Percentiles rank a stretch among this genome's conserved stretches.
These are phyloP conservation scores for Melanotaenia boesemani DNA, from an alignment of 2,797 vertebrate genomes.

Conservation along the genomic window DNA sequence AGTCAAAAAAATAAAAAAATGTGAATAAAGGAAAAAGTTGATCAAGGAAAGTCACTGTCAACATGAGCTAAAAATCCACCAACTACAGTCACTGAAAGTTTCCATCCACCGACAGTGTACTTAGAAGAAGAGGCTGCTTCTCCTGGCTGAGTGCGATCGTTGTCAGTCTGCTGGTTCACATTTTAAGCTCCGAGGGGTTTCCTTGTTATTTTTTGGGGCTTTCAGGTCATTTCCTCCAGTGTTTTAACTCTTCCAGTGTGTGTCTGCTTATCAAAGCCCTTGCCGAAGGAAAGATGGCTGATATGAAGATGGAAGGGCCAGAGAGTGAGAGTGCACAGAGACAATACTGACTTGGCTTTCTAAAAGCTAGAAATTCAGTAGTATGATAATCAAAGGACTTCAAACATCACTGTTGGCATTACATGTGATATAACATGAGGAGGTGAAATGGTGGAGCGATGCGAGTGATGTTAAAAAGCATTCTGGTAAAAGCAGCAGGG, in stretches of 20 bases:
- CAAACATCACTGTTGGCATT: conserved; percentile 24
- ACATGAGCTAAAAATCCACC: conserved; percentile 44
- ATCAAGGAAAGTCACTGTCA: conserved; percentile 68
- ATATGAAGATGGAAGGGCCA: conserved; percentile 60
- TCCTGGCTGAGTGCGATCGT: conserved; percentile 30
- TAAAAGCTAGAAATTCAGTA: conserved; percentile 23
- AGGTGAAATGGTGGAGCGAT: conserved; percentile 21
- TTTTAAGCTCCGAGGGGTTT: conserved; percentile 32
- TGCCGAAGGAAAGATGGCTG: conserved; percentile 66
- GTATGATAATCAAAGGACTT: conserved; percentile 15
- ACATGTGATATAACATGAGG: conserved; percentile 33
- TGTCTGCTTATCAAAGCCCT: conserved; percentile 74
- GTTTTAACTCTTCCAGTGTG: conserved; percentile 37
- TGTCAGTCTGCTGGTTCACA: conserved; percentile 46
- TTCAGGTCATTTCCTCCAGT: conserved; percentile 54
- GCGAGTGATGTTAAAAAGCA: conserved; percentile 44
- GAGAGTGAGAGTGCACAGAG: conserved; percentile 34
- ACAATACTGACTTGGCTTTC: conserved; percentile 27
- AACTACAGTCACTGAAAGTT: conserved; percentile 43
- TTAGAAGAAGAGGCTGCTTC: conserved; percentile 31
- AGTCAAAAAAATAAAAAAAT: conserved; percentile 53
- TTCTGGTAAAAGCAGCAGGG: conserved; percentile 55
- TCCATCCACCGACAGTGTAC: conserved; percentile 49
- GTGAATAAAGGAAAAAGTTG: conserved; percentile 51
- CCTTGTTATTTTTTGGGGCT: conserved; percentile 31